phyloP scores from a whole-genome alignment of 2,797 vertebrate genomes.

The Potorous gilbertii region DNA sequence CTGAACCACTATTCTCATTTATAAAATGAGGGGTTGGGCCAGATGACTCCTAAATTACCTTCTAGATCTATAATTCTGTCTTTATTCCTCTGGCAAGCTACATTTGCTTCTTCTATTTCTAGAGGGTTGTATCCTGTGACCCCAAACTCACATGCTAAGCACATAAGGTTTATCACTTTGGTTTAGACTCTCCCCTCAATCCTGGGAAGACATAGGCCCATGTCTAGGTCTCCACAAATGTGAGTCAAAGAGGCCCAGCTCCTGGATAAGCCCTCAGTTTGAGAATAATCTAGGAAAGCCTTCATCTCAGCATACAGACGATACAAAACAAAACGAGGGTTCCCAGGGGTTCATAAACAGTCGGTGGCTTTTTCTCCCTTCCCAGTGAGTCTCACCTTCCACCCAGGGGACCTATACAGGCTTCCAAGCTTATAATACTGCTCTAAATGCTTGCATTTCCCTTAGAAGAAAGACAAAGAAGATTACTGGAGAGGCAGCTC shows the following conservation, averaged over 20 bases:
- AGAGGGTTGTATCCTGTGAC: not conserved
- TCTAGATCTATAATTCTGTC: not conserved
- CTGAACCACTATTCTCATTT: not conserved
- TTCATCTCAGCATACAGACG: not conserved
- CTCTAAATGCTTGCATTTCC: not conserved
- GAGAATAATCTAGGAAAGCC: not conserved
- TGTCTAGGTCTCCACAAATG: not conserved
- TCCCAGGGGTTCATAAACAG: not conserved
- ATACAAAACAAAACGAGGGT: not conserved
- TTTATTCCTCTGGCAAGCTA: not conserved
- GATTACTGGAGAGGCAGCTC: not conserved
- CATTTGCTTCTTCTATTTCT: not conserved
- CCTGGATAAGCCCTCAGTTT: not conserved
- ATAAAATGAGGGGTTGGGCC: not conserved
- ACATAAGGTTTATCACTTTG: not conserved
- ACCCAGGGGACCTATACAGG: not conserved
- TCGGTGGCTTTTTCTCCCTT: not conserved
- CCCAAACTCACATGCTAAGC: not conserved
- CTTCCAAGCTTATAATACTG: not conserved
- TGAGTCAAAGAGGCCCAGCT: not conserved
- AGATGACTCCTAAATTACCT: not conserved
- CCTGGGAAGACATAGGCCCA: not conserved
- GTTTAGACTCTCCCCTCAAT: not conserved
- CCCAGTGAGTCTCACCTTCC: not conserved
- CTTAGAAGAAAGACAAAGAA: not conserved